phyloP scores from a whole-genome alignment of 2,888 invertebrate species.

The Fissipunctia ypsillon region DNA sequence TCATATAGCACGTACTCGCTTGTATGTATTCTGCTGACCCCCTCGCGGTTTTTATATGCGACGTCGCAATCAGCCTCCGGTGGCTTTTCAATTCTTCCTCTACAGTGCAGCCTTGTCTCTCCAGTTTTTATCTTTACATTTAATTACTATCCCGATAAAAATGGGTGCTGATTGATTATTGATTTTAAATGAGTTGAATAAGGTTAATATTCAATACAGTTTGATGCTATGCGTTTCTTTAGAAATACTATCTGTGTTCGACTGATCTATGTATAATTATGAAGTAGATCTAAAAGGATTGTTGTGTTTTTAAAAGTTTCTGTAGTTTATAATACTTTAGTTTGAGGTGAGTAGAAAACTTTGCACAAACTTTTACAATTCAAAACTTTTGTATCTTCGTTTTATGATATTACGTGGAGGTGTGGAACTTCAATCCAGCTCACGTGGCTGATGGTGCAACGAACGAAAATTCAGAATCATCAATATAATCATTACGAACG shows the following conservation, averaged over 20 bases:
- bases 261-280: neutral
- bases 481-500: neutral
- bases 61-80: constrained; percentile 20
- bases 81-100: constrained; percentile 18
- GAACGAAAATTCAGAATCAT: constrained; percentile 18
- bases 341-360: constrained; percentile 45
- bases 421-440: constrained; percentile 33
- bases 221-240: neutral
- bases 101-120: constrained; percentile 18
- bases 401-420: constrained; percentile 26
- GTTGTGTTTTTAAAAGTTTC: constrained; percentile 25
- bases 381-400: constrained; percentile 17
- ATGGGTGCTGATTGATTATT: constrained; percentile 11
- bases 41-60: constrained; percentile 8
- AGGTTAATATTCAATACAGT: neutral
- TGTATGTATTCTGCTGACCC: constrained; percentile 81
- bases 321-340: constrained; percentile 16
- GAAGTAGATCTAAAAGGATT: constrained; percentile 11
- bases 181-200: constrained; percentile 17
- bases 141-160: neutral
- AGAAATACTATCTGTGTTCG: constrained; percentile 21
- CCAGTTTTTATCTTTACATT: constrained; percentile 27
- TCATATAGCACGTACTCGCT: constrained; percentile 88
- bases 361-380: constrained; percentile 6
- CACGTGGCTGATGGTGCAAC: neutral